A percentile compares a stretch with the other conserved stretches of the same genome.
Evolutionary conservation across 1,140 invertebrate species (phyloP).

Genomic region (Xylocopa sonorina): DNA sequence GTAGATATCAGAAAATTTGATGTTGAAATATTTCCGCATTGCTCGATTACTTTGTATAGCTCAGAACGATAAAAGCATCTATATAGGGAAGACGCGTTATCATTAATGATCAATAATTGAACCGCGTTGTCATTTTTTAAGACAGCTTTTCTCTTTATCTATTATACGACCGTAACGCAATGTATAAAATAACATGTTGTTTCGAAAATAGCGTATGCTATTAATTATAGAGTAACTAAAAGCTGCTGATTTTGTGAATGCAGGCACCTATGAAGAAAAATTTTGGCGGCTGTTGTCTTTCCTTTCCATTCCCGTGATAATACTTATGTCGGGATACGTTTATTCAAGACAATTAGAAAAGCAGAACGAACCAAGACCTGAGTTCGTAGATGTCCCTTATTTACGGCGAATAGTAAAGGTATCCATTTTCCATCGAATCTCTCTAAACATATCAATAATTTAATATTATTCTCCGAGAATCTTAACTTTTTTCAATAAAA

Average conservation of each 20-base stretch:
- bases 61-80: neutral
- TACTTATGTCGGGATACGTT: constrained; percentile 35
- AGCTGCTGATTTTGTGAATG: neutral
- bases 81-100: neutral
- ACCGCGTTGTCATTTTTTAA: neutral
- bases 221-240: no score
- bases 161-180: neutral
- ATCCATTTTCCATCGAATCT: no score
- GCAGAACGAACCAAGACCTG: constrained; percentile 49
- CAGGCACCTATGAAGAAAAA: constrained; percentile 8
- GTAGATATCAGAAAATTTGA: neutral
- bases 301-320: constrained; percentile 40
- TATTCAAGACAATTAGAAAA: constrained; percentile 26
- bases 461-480: no score
- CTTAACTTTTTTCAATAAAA: no score
- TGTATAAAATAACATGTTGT: neutral
- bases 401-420: constrained; percentile 67
- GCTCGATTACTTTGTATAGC: neutral
- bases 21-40: neutral
- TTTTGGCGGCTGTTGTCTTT: constrained; percentile 21
- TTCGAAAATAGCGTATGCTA: neutral
- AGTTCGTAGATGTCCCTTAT: constrained; percentile 62
- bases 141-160: neutral
- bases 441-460: no score
- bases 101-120: constrained; percentile 12